phyloP scores from a whole-genome alignment of 2,113 vertebrate species.

The Sturnira hondurensis region DNA sequence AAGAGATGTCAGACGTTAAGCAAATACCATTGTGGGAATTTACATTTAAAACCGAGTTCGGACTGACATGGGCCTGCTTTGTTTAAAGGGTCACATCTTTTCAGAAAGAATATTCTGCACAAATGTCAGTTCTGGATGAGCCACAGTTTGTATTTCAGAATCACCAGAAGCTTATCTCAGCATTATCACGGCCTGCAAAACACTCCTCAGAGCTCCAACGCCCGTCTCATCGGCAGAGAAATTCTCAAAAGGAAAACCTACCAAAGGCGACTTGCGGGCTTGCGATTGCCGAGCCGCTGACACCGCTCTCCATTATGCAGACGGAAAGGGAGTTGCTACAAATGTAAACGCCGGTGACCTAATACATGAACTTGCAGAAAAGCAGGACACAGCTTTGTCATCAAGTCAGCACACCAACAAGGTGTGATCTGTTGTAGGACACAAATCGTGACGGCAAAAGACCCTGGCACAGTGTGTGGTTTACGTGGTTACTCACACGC shows the following conservation, averaged over 20 bases:
- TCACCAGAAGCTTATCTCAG: neutral
- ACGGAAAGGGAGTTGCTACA: neutral
- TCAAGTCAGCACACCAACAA: too few relatives aligned
- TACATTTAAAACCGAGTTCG: neutral
- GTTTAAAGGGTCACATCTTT: neutral
- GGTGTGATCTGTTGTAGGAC: neutral
- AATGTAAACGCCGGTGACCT: neutral
- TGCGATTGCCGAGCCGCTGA: neutral
- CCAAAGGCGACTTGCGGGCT: fast-evolving
- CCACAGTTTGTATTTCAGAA: neutral
- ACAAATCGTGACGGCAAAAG: neutral
- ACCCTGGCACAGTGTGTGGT: neutral
- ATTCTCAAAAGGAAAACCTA: neutral
- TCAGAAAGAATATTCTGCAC: neutral
- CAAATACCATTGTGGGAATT: neutral
- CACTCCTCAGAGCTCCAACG: fast-evolving
- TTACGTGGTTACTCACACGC: fast-evolving
- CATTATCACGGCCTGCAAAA: neutral
- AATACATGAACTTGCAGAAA: neutral
- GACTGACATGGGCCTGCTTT: neutral
- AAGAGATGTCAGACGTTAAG: neutral
- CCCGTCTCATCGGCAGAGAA: neutral
- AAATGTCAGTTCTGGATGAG: neutral
- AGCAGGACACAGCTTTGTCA: neutral
- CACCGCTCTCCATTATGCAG: fast-evolving